Percentiles rank a stretch among this genome's conserved stretches.
Conservation (phyloP, 2,888 invertebrate species). For the Hesperia comma region DNA sequence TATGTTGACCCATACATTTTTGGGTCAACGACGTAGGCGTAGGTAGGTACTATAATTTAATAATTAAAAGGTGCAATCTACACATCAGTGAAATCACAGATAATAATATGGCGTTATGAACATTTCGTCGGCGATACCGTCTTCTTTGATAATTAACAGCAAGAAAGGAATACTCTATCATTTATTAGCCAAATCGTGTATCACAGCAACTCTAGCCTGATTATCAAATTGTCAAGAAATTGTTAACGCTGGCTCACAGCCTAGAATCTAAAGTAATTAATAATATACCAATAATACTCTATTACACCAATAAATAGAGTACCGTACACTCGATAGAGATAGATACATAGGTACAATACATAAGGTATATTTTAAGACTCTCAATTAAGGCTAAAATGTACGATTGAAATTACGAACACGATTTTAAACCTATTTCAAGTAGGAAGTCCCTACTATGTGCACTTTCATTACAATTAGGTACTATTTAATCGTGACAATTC, state of each 20-base stretch:
- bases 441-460: constrained; percentile 43
- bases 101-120: constrained; percentile 58
- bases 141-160: constrained; percentile 34
- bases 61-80: constrained; percentile 46
- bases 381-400: constrained; percentile 66
- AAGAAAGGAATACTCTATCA: constrained; percentile 72
- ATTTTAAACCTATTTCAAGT: constrained; percentile 56
- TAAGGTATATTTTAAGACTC: constrained; percentile 44
- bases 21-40: neutral
- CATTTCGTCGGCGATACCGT: constrained; percentile 40
- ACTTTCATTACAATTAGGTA: constrained; percentile 36
- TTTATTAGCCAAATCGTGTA: constrained; percentile 79
- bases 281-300: constrained; percentile 62
- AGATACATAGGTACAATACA: constrained; percentile 38
- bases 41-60: constrained; percentile 3
- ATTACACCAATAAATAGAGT: constrained; percentile 59
- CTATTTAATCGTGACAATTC: constrained; percentile 41
- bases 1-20: neutral
- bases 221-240: constrained; percentile 77
- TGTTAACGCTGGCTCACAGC: constrained; percentile 79
- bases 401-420: constrained; percentile 70
- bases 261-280: constrained; percentile 76
- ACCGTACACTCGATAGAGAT: constrained; percentile 42
- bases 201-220: constrained; percentile 84
- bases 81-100: constrained; percentile 73